Evolutionary conservation across 2,888 invertebrate species (phyloP).

Genomic region (Andrena trimmerana): DNA sequence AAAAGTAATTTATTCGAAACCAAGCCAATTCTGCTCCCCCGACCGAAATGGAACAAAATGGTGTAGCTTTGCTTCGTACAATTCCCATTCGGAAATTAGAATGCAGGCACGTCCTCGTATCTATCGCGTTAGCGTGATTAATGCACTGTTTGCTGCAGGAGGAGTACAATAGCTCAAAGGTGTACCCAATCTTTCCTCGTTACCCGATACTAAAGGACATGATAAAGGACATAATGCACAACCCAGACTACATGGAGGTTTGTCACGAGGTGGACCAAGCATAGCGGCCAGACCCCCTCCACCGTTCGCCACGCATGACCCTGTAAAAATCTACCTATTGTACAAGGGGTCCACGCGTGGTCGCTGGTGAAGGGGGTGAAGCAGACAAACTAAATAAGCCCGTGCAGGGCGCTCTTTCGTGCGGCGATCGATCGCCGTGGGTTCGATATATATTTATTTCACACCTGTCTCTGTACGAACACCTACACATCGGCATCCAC

Average conservation of each 20-base stretch:
- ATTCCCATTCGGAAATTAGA: not conserved
- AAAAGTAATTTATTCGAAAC: not conserved
- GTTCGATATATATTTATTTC: conserved; percentile 29
- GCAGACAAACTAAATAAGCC: conserved; percentile 3
- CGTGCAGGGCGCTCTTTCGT: not conserved
- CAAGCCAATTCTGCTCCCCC: not conserved
- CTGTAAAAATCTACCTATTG: conserved; percentile 69
- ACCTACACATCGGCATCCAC: not conserved
- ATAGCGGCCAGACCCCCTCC: conserved; percentile 84
- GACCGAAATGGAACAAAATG: not conserved
- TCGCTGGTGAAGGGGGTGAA: conserved; percentile 78
- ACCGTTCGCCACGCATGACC: conserved; percentile 83
- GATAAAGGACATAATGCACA: conserved; percentile 98
- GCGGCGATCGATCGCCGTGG: not conserved
- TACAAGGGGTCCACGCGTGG: conserved; percentile 61
- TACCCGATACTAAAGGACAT: conserved; percentile 98
- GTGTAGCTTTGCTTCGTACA: not conserved
- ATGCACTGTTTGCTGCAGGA: conserved; percentile 87
- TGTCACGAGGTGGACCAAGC: conserved; percentile 93
- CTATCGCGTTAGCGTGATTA: conserved; percentile 25
- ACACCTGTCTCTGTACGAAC: not conserved
- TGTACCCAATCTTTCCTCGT: conserved; percentile 97
- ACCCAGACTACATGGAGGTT: conserved; percentile 98
- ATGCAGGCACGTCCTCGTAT: too few species aligned
- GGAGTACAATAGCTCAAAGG: conserved; percentile 96